Evolutionary conservation across 1,140 invertebrate species (phyloP), one percentile per base, ranked within the genome.

Genomic region (Eueides isabella): DNA sequence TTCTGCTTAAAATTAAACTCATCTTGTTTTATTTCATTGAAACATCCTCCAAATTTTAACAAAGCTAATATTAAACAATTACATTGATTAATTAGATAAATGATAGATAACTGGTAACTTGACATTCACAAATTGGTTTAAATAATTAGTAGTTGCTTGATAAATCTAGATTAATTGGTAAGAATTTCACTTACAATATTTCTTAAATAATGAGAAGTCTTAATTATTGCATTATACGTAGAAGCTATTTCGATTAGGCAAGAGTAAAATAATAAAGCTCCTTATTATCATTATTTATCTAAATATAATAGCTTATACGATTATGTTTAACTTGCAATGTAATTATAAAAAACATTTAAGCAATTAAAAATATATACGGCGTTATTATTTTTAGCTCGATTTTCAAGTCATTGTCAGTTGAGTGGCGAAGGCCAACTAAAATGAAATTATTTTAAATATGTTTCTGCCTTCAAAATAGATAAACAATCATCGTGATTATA

Each of bases 131-230:
- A 61, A 69, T 61, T 61, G 48, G 55, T 7, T 19, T 61, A 35
- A 69, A 41, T 68, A 61, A 69, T 61, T 26, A 41, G 61, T 69
- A 69, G 48, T 26, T 55, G 30, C 44, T 35, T 68, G 48, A 68
- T 68, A 61, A 68, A 68, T 68, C 48, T 61, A 44, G 67, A 69
- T 69, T 61, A 69, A 2, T 16, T n/a, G 61, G 66, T 48, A 23
- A 55, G 33, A 38, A 30, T 12, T 61, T 61, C 31, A 61, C 30
- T 31, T 30, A 23, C 7, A 38, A 69, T 12, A 26, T 69, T 69
- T 61, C 31, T 23, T 35, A 33, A 61, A 33, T 69, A 69, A 69
- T 61, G 30, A 61, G 19, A 55, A 55, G 33, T 61, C 67, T 69
- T 61, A 61, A 69, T 69, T 61, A 11, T 26, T 23, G 23, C 9